phyloP scores from a whole-genome alignment of 2,888 invertebrate genomes.

The Andricus curvator region DNA sequence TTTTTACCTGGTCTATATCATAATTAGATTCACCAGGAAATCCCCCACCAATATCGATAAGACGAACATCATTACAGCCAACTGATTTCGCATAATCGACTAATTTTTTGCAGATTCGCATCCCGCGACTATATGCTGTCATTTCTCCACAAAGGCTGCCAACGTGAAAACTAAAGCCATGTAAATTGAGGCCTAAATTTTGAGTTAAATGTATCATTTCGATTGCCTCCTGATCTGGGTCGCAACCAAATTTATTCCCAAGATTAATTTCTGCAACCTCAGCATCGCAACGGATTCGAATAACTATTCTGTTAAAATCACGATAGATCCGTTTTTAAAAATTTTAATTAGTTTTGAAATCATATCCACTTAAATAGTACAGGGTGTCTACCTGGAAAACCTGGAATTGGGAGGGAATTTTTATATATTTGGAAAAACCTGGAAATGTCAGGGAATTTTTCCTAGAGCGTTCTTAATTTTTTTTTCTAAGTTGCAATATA shows the following conservation, averaged over 20 bases:
- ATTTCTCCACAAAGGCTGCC: slow-evolving; percentile 75
- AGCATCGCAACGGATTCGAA: slow-evolving; percentile 69
- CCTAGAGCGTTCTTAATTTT: too few species aligned
- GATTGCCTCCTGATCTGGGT: slow-evolving; percentile 64
- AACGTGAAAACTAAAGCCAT: slow-evolving; percentile 74
- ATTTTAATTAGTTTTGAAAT: background rate
- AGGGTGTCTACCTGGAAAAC: too few species aligned
- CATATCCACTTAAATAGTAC: slow-evolving; percentile 8
- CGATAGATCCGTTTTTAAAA: background rate
- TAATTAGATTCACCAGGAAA: slow-evolving; percentile 79
- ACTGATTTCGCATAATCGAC: slow-evolving; percentile 79
- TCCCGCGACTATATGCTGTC: slow-evolving; percentile 80
- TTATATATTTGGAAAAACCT: too few species aligned
- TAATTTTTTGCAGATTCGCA: slow-evolving; percentile 78
- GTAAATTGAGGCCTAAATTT: slow-evolving; percentile 65
- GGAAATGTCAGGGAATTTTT: too few species aligned
- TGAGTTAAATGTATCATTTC: slow-evolving; percentile 64
- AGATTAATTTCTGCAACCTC: slow-evolving; percentile 53
- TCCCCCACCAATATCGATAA: slow-evolving; percentile 83
- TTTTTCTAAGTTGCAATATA: too few species aligned
- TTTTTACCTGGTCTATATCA: slow-evolving; percentile 77
- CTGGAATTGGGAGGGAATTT: too few species aligned
- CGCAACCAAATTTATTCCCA: slow-evolving; percentile 71
- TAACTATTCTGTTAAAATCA: slow-evolving; percentile 61
- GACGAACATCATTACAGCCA: slow-evolving; percentile 79